Percentiles rank a stretch among this genome's conserved stretches.
These are phyloP conservation scores for Drosophila yakuba DNA, from an alignment of 1,140 invertebrate species.

Conservation along the genomic window DNA sequence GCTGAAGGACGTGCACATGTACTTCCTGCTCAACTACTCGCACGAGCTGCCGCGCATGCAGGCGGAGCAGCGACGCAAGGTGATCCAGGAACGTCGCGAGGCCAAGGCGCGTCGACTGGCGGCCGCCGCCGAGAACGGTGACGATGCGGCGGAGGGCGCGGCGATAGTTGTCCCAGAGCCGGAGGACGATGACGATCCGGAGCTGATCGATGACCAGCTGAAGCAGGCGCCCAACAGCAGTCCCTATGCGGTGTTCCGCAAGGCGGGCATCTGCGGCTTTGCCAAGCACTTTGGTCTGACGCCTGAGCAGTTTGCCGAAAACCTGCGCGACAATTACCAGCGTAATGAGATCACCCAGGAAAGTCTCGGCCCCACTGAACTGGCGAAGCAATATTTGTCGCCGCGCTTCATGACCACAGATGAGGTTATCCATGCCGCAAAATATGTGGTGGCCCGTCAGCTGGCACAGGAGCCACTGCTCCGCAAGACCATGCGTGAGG, in stretches of 20 bases:
- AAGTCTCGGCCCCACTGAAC: slow-evolving; percentile 90
- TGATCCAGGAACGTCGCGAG: slow-evolving; percentile 87
- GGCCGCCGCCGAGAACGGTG: slow-evolving; percentile 84
- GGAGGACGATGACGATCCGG: slow-evolving; percentile 87
- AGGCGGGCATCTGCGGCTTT: slow-evolving; percentile 93
- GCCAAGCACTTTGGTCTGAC: slow-evolving; percentile 97
- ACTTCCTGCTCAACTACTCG: slow-evolving; percentile 97
- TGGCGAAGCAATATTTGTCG: slow-evolving; percentile 91
- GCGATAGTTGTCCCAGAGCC: slow-evolving; percentile 5
- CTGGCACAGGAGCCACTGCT: slow-evolving; percentile 96
- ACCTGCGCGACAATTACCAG: slow-evolving; percentile 98
- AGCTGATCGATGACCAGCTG: slow-evolving; percentile 86
- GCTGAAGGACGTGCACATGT: slow-evolving; percentile 95
- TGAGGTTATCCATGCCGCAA: slow-evolving; percentile 94
- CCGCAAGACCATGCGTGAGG: slow-evolving; percentile 93
- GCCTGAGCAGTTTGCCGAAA: slow-evolving; percentile 98
- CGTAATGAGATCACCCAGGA: slow-evolving; percentile 98
- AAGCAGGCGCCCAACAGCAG: slow-evolving; percentile 95
- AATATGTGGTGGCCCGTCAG: slow-evolving; percentile 97
- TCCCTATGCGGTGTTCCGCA: slow-evolving; percentile 93
- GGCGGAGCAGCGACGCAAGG: slow-evolving; percentile 88
- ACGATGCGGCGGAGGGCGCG: slow-evolving; percentile 84
- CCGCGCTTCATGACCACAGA: slow-evolving; percentile 86
- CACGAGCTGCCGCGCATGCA: slow-evolving; percentile 95
- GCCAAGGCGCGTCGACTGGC: slow-evolving; percentile 84